Percentiles rank a stretch among this genome's conserved stretches.
These are phyloP conservation scores for Desmophyllum pertusum DNA, from an alignment of 92 coral and sea anemone species.

Conservation along the genomic window DNA sequence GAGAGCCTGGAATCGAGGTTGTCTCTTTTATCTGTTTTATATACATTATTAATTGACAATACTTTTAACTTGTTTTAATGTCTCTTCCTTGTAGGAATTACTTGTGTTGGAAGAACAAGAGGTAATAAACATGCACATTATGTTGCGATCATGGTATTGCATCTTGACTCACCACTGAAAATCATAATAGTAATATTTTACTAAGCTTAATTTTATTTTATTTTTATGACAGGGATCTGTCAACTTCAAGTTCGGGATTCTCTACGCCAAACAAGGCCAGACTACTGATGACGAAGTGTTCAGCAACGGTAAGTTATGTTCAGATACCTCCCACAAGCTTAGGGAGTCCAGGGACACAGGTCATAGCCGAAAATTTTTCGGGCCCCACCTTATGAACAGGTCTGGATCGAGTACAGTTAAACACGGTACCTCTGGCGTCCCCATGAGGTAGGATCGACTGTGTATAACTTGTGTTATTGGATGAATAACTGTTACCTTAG, in stretches of 20 bases:
- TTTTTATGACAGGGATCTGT: constrained; percentile 83
- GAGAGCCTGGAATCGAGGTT: no score
- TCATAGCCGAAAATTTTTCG: no score
- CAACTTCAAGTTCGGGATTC: constrained; percentile 95
- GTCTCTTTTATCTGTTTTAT: no score
- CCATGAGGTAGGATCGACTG: no score
- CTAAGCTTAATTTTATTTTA: constrained; percentile 3
- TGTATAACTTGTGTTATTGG: no score
- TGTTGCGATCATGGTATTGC: not conserved
- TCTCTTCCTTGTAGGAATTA: constrained; percentile 73
- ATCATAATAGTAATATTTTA: no score
- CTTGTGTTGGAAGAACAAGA: constrained; percentile 98
- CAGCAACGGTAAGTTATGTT: constrained; percentile 80
- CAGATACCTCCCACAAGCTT: no score
- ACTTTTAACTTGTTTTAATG: not conserved
- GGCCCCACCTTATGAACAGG: no score
- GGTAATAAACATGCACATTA: constrained; percentile 41
- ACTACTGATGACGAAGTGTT: constrained; percentile 95
- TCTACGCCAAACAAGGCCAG: constrained; percentile 92
- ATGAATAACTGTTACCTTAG: no score
- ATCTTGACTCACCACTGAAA: not conserved
- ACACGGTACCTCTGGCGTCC: no score
- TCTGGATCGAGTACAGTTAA: no score
- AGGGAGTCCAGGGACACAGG: no score
- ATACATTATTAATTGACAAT: not conserved